Evolutionary conservation across 2,113 vertebrate species (phyloP), one percentile per base, ranked within the genome.

Genomic region (Pipra filicauda): DNA sequence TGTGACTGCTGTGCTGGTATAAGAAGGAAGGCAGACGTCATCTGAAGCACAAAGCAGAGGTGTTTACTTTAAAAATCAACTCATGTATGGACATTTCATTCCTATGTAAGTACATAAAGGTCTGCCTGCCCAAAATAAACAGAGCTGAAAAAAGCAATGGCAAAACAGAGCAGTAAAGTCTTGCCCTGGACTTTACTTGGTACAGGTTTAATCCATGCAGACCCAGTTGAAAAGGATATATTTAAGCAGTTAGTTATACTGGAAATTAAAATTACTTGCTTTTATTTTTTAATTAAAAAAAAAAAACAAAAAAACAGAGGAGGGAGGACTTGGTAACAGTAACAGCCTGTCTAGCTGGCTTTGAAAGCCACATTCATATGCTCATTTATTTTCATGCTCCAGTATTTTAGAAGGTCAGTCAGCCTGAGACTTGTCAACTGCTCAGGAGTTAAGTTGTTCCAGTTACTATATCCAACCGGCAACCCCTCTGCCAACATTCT

Each of bases 351-450:
- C 88, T 88, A 76, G 2, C 88, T 88, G 59, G 67, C 85, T 94
- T 81, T 87, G 80, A 93, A 93, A 93, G 83, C 83, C 77, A 87
- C 80, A 54, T 79, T 96, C 73, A 81, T 61, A 43, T 31, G 41
- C 69, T 87, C 93, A 69, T 79, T 94, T 94, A 55, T 90, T 95
- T 92, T 95, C 95, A 95, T 82, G 94, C 87, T 89, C 66, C 91
- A 74, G 41, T 58, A 87, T 95, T 92, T 89, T 49, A 81, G 83
- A 95, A 92, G 95, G 93, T 92, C 85, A 69, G 61, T 84, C 86
- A 92, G 80, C 35, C 76, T 71, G 54, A 87, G 80, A 81, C 75
- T 39, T 75, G 85, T 93, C 91, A 93, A 87, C 61, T 87, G 61
- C 70, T 91, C 59, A 66, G 89, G 46, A 96, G 82, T 91, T 84